Evolutionary conservation across 1,140 invertebrate species (phyloP).

Genomic region (Probaryconus sp.): DNA sequence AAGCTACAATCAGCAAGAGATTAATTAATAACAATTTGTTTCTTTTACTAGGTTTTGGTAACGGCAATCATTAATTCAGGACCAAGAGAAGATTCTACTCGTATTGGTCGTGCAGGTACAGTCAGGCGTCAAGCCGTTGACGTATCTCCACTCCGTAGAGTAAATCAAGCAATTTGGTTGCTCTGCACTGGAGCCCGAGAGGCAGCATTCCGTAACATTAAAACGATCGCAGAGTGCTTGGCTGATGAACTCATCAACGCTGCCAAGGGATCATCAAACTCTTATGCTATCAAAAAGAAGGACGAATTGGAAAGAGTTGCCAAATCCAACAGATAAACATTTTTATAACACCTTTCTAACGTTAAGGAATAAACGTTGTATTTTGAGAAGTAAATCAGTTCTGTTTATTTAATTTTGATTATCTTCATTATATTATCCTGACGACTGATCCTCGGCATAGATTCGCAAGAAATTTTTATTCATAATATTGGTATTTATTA

Average conservation of each 20-base stretch:
- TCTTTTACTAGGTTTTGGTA: constrained; percentile 90
- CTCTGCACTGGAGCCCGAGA: constrained; percentile 99
- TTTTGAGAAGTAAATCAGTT: too few species aligned
- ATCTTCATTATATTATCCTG: too few species aligned
- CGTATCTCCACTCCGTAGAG: constrained; percentile 97
- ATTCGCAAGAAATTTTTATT: too few species aligned
- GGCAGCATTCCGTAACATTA: constrained; percentile 99
- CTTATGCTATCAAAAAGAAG: constrained; percentile 99
- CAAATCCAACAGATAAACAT: constrained; percentile 98
- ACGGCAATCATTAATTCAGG: constrained; percentile 99
- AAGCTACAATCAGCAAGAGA: too few species aligned
- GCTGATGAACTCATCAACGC: constrained; percentile 99
- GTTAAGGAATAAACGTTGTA: too few species aligned
- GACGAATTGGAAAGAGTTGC: constrained; percentile 99
- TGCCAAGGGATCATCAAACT: constrained; percentile 99
- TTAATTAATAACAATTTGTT: too few species aligned
- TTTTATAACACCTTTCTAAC: too few species aligned
- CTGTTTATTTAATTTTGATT: too few species aligned
- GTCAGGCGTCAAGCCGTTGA: constrained; percentile 99
- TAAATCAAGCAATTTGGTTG: constrained; percentile 99
- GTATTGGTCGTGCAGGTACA: constrained; percentile 99
- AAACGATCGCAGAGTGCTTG: constrained; percentile 99
- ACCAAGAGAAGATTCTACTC: constrained; percentile 99
- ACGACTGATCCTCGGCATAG: too few species aligned
- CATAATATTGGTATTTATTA: too few species aligned